Conservation (phyloP, 2,113 vertebrate species). For the Cephalopterus ornatus region DNA sequence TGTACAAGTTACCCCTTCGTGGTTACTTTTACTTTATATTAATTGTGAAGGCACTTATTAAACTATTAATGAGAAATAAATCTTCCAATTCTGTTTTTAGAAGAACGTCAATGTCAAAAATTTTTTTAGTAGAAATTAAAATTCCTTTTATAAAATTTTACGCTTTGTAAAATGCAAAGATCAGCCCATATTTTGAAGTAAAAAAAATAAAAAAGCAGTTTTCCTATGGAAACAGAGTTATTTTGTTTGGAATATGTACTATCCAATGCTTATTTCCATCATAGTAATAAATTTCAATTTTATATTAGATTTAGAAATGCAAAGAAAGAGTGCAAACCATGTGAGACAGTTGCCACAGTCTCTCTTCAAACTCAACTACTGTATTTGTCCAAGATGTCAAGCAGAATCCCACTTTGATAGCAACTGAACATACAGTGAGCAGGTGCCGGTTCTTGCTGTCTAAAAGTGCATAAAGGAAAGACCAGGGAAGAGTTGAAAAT, state of each 20-base stretch:
- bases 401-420: neutral
- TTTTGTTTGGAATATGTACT: neutral
- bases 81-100: neutral
- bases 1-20: neutral
- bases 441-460: neutral
- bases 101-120: neutral
- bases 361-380: slow-evolving; percentile 26
- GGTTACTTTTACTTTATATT: neutral
- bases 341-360: neutral
- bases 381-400: neutral
- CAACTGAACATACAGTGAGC: neutral
- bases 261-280: neutral
- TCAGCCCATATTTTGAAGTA: neutral
- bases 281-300: neutral
- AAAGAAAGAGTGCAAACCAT: neutral
- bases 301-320: neutral
- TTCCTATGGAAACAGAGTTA: neutral
- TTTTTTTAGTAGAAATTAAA: neutral
- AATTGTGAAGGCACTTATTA: neutral
- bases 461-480: neutral
- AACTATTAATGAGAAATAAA: neutral
- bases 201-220: neutral
- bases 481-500: neutral
- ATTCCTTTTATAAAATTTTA: neutral
- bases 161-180: neutral